Evolutionary conservation across 2,888 invertebrate species (phyloP).

Genomic region (Tiliacea citrago): DNA sequence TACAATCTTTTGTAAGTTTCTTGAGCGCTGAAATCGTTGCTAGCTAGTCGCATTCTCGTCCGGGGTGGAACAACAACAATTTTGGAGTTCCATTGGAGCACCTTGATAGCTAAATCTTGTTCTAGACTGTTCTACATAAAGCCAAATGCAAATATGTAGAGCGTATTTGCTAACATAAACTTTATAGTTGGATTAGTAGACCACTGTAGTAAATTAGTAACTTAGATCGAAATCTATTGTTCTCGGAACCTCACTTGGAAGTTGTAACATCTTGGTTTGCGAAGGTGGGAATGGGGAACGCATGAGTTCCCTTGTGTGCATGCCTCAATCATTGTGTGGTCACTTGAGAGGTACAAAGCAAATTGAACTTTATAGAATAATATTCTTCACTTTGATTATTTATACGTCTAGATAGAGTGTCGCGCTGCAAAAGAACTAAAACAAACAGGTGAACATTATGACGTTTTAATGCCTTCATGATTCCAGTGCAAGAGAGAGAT

Average conservation of each 20-base stretch:
- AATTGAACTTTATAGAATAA: background rate
- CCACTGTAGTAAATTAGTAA: background rate
- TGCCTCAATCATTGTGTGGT: background rate
- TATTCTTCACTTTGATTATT: too few species aligned
- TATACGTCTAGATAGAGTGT: too few species aligned
- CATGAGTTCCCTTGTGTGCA: background rate
- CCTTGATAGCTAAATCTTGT: background rate
- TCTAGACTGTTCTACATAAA: constrained; percentile 8
- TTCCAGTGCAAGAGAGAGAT: too few species aligned
- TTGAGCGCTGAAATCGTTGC: too few species aligned
- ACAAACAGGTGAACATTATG: too few species aligned
- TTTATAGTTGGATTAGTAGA: constrained; percentile 14
- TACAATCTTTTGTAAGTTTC: too few species aligned
- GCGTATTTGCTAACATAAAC: constrained; percentile 8
- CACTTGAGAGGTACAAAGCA: background rate
- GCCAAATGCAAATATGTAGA: constrained; percentile 23
- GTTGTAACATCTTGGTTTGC: background rate
- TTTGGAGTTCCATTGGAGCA: background rate
- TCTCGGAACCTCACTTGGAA: background rate
- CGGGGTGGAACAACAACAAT: too few species aligned
- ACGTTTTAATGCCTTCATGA: too few species aligned
- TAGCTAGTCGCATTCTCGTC: too few species aligned
- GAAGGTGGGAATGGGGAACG: background rate
- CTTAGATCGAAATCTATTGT: constrained; percentile 22
- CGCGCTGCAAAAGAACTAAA: too few species aligned